These are phyloP conservation scores for Pseudoatta argentina DNA, from an alignment of 1,140 invertebrate species.

Conservation along the genomic window DNA sequence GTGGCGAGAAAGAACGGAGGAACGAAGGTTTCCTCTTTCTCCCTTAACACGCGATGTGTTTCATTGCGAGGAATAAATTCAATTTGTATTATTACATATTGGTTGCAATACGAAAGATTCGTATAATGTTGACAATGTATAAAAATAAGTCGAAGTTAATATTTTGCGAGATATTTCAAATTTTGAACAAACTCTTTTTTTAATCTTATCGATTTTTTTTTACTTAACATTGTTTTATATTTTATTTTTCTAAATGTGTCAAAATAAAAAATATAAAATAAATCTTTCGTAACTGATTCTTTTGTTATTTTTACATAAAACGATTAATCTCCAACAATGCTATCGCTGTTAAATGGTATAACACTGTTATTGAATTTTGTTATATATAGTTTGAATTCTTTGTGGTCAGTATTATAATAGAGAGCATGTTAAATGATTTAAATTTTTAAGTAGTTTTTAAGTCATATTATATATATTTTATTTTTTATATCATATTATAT, in stretches of 20 bases:
- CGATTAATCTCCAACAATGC: neutral
- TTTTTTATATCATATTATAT: no score
- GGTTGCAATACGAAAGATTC: neutral
- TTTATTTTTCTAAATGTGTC: neutral
- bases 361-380: no score
- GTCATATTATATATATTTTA: no score
- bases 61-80: neutral
- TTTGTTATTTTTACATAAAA: neutral
- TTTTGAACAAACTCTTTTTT: no score
- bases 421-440: no score
- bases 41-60: neutral
- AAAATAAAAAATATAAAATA: neutral
- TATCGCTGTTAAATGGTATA: no score
- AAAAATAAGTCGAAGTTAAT: neutral
- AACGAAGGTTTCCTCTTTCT: neutral
- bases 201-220: no score
- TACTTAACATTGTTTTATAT: no score
- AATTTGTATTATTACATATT: neutral
- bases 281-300: neutral
- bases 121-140: neutral
- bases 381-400: no score
- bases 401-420: no score
- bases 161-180: no score
- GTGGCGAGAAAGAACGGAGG: neutral
- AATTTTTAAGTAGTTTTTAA: no score